These are phyloP conservation scores for Nomada fabriciana DNA, from an alignment of 2,888 invertebrate species.

Conservation along the genomic window DNA sequence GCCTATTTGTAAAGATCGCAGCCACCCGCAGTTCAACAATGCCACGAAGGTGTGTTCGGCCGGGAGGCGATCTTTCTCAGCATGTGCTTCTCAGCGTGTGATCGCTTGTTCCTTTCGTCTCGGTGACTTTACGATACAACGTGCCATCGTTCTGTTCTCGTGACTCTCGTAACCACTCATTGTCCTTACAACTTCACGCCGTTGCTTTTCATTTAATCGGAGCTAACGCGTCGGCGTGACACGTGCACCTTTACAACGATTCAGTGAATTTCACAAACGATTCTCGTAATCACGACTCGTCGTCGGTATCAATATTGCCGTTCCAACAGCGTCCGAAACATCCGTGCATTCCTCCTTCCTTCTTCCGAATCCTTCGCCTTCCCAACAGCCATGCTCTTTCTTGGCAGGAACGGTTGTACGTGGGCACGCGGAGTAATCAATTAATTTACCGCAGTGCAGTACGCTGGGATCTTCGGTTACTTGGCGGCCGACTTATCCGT, in stretches of 20 bases:
- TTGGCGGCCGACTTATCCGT: slow-evolving; percentile 42
- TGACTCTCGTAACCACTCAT: neutral
- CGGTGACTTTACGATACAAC: slow-evolving; percentile 50
- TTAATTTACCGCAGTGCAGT: slow-evolving; percentile 71
- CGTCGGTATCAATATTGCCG: neutral
- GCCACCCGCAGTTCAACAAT: slow-evolving; percentile 75
- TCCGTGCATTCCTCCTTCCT: neutral
- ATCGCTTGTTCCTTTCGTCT: slow-evolving; percentile 60
- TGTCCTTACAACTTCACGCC: slow-evolving; percentile 35
- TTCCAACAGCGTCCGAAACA: neutral
- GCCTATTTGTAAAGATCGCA: slow-evolving; percentile 75
- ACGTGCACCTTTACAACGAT: neutral
- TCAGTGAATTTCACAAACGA: neutral
- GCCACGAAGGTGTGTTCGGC: slow-evolving; percentile 69
- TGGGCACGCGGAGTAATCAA: slow-evolving; percentile 71
- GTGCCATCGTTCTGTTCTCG: slow-evolving; percentile 29
- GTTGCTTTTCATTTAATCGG: neutral
- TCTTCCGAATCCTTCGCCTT: slow-evolving; percentile 10
- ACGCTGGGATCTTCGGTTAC: slow-evolving; percentile 55
- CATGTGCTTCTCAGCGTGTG: slow-evolving; percentile 72
- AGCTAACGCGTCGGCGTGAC: neutral
- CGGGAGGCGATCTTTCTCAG: slow-evolving; percentile 72
- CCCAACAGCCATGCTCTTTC: slow-evolving; percentile 32
- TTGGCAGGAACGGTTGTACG: slow-evolving; percentile 67
- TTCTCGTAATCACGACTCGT: neutral